Base-by-base conservation (phyloP, 2,888 invertebrate genomes). In the Plebejus argus region DNA sequence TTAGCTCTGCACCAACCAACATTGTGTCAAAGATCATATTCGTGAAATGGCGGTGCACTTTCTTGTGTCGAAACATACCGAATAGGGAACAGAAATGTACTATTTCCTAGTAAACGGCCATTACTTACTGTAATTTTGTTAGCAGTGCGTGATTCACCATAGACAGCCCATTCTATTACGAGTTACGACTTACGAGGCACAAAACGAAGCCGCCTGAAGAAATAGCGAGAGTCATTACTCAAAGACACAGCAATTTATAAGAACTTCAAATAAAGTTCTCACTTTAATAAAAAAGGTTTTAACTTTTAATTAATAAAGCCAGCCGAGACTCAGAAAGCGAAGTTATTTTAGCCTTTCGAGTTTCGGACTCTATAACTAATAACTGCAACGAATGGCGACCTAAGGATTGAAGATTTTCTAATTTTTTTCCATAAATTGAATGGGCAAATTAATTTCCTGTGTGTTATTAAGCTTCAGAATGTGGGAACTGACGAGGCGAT, bases 21-120 rank as follows among this genome's bases (percentile, higher is more conserved):
- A 39, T 10, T 53, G 79, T 78, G 81, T 82, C 80, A 81, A 84
- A 85, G 88, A 88, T 84, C 83, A 80, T 83, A 82, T 81, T 85
- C 85, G 87, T 88, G 86, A 87, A 86, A 86, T 84, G 84, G 82
- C 83, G 81, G 83, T 84, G 81, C 82, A 82, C 86, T 88, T 86
- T 88, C 86, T 79, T 83, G 66, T 79, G 79, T 82, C 77, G 72
- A 76, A 72, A 74, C 74, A 49, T 53, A 79, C 77, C 79, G 77
- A 77, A 81, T 77, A 77, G 76, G 79, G 80, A 56, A 66, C 28
- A 72, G 39, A 72, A 72, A 72, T 6, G 49, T 2, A 49, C 23
- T 23, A 49, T 49, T 72, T 72, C 72, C 15, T 72, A 49, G 39
- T 23, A 23, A 58, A 61, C 58, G 35, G 35, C 35, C 35, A 35